Evolutionary conservation across 1,140 invertebrate species (phyloP).

Genomic region (Philotrypesis tridentata): DNA sequence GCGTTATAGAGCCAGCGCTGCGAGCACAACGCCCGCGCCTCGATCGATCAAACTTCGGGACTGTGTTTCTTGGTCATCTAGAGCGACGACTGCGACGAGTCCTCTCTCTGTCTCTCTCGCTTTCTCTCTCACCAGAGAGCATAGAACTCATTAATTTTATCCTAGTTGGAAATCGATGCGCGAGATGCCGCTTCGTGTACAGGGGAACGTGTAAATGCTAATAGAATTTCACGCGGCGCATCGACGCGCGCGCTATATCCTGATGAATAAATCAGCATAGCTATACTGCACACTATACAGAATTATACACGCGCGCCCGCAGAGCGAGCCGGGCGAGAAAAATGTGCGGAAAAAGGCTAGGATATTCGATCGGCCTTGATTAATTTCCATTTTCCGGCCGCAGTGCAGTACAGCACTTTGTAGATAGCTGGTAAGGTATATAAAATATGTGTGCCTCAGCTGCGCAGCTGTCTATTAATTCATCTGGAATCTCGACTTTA

Average conservation of each 20-base stretch:
- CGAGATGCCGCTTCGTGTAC: not conserved
- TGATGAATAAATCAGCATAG: too few species aligned
- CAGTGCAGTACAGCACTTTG: too few species aligned
- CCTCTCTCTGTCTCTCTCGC: not conserved
- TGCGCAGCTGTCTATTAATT: too few species aligned
- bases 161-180: slow-evolving; percentile 29
- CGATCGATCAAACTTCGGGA: slow-evolving; percentile 33
- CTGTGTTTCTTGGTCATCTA: slow-evolving; percentile 29
- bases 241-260: too few species aligned
- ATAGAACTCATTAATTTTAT: slow-evolving; percentile 52
- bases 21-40: not conserved
- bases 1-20: too few species aligned
- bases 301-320: not conserved
- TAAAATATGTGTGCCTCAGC: too few species aligned
- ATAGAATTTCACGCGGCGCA: slow-evolving; percentile 33
- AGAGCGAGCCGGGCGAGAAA: not conserved
- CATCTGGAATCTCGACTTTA: not conserved
- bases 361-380: slow-evolving; percentile 2
- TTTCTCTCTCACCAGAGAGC: slow-evolving; percentile 17
- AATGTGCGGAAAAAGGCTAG: not conserved
- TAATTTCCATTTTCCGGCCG: slow-evolving; percentile 32
- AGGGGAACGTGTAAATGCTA: slow-evolving; percentile 30
- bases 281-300: not conserved
- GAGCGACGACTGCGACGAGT: not conserved
- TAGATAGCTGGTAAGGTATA: too few species aligned